Percentiles rank a stretch among this genome's conserved stretches.
Conservation (phyloP, 2,797 vertebrate species). For the Rhodeus uyekii region DNA sequence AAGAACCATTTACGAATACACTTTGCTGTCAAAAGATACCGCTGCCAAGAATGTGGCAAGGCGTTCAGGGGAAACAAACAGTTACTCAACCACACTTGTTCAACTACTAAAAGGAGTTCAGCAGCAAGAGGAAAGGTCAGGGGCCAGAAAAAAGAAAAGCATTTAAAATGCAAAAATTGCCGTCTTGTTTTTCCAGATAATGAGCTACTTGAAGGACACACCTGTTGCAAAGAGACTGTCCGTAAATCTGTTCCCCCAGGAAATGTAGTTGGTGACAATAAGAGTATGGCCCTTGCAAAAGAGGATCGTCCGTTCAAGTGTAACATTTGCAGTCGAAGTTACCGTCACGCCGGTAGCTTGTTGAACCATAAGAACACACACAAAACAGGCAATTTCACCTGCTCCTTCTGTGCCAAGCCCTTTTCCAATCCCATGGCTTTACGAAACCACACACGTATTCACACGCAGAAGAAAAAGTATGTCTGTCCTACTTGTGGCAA, state of each 20-base stretch:
- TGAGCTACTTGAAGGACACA: slow-evolving; percentile 67
- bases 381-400: slow-evolving; percentile 80
- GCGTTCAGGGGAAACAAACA: slow-evolving; percentile 78
- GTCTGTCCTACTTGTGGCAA: slow-evolving; percentile 82
- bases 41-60: slow-evolving; percentile 78
- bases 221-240: slow-evolving; percentile 51
- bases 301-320: slow-evolving; percentile 80
- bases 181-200: slow-evolving; percentile 64
- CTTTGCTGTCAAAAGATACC: slow-evolving; percentile 78
- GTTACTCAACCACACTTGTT: slow-evolving; percentile 71
- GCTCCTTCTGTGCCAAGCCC: slow-evolving; percentile 80
- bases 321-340: slow-evolving; percentile 81
- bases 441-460: slow-evolving; percentile 81
- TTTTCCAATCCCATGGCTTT: slow-evolving; percentile 81
- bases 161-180: slow-evolving; percentile 70
- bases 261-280: background rate
- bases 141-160: slow-evolving; percentile 58
- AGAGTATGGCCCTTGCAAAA: slow-evolving; percentile 46
- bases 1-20: slow-evolving; percentile 88
- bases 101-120: slow-evolving; percentile 64
- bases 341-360: slow-evolving; percentile 81
- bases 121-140: slow-evolving; percentile 51
- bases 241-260: slow-evolving; percentile 14
- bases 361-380: slow-evolving; percentile 86
- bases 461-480: slow-evolving; percentile 81